Percentiles rank a stretch among this genome's conserved stretches.
These are phyloP conservation scores for Junco hyemalis DNA, from an alignment of 2,113 vertebrate genomes.

Conservation along the genomic window DNA sequence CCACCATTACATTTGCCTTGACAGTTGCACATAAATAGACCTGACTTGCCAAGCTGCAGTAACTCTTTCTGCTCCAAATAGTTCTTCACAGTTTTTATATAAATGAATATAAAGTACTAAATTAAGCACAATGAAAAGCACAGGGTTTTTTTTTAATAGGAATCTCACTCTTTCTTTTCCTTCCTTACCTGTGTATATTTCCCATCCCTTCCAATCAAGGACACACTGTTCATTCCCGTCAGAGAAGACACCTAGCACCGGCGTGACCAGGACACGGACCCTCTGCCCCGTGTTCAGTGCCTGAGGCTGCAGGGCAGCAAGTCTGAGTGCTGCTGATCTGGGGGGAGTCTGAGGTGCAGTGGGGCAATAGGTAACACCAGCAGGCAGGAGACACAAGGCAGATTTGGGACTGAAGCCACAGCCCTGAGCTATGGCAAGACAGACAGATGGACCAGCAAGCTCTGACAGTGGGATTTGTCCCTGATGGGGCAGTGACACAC, in stretches of 20 bases:
- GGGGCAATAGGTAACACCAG: rapidly evolving
- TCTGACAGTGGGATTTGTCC: background rate
- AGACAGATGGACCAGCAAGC: rapidly evolving
- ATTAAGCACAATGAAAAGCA: background rate
- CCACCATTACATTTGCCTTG: background rate
- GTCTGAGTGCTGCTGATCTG: too few relatives aligned
- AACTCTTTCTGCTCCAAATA: background rate
- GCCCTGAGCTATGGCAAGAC: background rate
- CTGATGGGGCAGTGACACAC: background rate
- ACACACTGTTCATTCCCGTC: too few relatives aligned
- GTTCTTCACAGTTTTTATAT: background rate
- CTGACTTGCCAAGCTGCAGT: background rate
- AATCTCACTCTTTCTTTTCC: background rate
- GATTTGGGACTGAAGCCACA: background rate
- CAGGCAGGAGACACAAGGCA: background rate
- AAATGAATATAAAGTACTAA: background rate
- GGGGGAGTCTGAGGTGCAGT: background rate
- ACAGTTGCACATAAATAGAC: background rate
- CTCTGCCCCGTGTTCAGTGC: rapidly evolving
- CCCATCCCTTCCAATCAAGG: background rate
- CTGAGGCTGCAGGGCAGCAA: background rate
- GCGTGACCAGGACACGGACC: background rate
- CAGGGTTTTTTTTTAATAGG: background rate
- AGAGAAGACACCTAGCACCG: background rate
- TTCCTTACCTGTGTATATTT: background rate